A percentile compares a stretch with the other conserved stretches of the same genome.
Evolutionary conservation across 2,113 vertebrate genomes (phyloP).

Genomic region (Cinclus mexicanus): DNA sequence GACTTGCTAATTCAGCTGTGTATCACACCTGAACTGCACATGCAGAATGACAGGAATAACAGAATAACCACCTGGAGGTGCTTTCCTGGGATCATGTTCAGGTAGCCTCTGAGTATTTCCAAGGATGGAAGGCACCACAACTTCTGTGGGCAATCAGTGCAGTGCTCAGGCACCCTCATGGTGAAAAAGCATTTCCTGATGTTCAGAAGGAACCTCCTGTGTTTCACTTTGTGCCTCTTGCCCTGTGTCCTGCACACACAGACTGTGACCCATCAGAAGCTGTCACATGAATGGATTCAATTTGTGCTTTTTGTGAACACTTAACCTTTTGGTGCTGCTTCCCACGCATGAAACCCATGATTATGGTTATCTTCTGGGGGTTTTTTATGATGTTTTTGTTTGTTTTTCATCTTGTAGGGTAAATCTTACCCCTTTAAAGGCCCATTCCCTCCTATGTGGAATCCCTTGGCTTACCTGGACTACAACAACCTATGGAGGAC

Average conservation of each 20-base stretch:
- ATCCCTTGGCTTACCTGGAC: slow-evolving; percentile 88
- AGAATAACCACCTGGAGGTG: neutral
- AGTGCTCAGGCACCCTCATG: neutral
- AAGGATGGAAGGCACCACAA: neutral
- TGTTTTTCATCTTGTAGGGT: slow-evolving; percentile 77
- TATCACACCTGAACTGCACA: neutral
- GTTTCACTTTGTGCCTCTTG: neutral
- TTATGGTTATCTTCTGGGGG: neutral
- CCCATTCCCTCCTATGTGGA: slow-evolving; percentile 89
- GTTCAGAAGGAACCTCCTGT: neutral
- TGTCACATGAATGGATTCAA: neutral
- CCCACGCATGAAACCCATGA: accelerated
- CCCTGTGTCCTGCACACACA: neutral
- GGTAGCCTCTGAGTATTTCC: neutral
- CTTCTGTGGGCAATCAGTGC: neutral
- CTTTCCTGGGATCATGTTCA: neutral
- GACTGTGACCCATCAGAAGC: neutral
- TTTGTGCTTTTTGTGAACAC: neutral
- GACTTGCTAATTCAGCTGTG: neutral
- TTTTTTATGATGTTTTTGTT: neutral
- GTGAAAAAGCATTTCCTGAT: neutral
- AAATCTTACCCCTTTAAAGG: slow-evolving; percentile 88
- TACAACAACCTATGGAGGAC: slow-evolving; percentile 94
- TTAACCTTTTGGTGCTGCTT: neutral
- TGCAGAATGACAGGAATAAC: neutral